Evolutionary conservation across 2,797 vertebrate genomes (phyloP).

Genomic region (Poeciliopsis turneri): DNA sequence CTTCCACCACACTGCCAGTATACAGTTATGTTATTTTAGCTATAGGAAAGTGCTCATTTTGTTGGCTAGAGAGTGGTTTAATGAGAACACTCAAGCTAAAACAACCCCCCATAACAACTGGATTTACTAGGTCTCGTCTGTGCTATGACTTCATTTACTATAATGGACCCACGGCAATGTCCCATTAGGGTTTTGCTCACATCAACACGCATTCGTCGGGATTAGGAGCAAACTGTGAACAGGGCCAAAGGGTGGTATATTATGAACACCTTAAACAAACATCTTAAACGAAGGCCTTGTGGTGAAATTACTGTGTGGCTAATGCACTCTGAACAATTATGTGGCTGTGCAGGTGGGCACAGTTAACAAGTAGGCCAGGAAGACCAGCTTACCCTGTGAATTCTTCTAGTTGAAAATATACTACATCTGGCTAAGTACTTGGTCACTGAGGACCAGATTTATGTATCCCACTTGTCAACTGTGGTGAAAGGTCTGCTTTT

Average conservation of each 20-base stretch:
- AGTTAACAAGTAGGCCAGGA: conserved; percentile 43
- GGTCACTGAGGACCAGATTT: not conserved
- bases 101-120: conserved; percentile 65
- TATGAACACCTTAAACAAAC: conserved; percentile 56
- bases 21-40: conserved; percentile 50
- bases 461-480: not conserved
- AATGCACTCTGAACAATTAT: conserved; percentile 13
- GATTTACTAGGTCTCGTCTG: conserved; percentile 71
- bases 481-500: not conserved
- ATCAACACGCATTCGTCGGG: conserved; percentile 52
- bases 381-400: conserved; percentile 15
- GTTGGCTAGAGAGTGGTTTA: conserved; percentile 70
- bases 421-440: not conserved
- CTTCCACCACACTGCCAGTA: conserved; percentile 26
- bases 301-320: conserved; percentile 31
- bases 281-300: conserved; percentile 36
- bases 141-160: conserved; percentile 68
- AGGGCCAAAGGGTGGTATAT: conserved; percentile 31
- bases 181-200: conserved; percentile 53
- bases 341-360: conserved; percentile 49
- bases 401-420: conserved; percentile 1
- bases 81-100: conserved; percentile 70
- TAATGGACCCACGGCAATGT: conserved; percentile 51
- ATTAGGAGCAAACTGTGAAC: conserved; percentile 32
- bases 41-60: conserved; percentile 65